A percentile compares a stretch with the other conserved stretches of the same genome.
Conservation (phyloP, 2,888 invertebrate genomes). For the Pseudococcus viburni region DNA sequence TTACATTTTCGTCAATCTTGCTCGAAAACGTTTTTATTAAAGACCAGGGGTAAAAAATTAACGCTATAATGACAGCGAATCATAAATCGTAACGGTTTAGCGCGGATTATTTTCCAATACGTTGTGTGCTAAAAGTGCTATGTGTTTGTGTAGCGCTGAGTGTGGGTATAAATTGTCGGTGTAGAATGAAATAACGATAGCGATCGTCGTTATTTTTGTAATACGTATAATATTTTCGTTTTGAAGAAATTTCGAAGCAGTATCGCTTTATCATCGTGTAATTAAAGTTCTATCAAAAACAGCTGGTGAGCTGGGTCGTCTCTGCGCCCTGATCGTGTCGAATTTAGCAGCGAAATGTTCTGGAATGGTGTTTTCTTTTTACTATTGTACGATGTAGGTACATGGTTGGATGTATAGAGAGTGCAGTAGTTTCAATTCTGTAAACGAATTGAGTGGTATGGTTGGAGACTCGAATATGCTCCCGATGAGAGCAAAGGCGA, state of each 20-base stretch:
- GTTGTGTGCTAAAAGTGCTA: neutral
- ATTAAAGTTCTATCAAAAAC: conserved; percentile 64
- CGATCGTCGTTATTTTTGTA: conserved; percentile 13
- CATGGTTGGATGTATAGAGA: too few species aligned
- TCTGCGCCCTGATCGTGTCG: neutral
- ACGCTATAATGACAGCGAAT: conserved; percentile 33
- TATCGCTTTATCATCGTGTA: conserved; percentile 60
- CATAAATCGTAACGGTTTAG: conserved; percentile 8
- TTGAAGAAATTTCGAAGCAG: conserved; percentile 44
- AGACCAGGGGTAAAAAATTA: conserved; percentile 26
- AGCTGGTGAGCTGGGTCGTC: conserved; percentile 41
- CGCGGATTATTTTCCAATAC: conserved; percentile 15
- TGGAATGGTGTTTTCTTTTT: neutral
- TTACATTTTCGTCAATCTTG: neutral
- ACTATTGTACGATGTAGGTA: too few species aligned
- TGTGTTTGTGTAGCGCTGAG: neutral
- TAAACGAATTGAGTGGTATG: too few species aligned
- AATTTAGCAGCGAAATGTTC: neutral
- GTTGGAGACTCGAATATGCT: too few species aligned
- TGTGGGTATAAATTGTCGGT: neutral
- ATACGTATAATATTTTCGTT: neutral
- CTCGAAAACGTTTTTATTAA: neutral
- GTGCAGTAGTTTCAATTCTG: too few species aligned
- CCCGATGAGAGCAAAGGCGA: too few species aligned
- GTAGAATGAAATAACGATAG: conserved; percentile 16